Conservation (phyloP, 2,797 vertebrate species). For the Enteromius anoplus region DNA sequence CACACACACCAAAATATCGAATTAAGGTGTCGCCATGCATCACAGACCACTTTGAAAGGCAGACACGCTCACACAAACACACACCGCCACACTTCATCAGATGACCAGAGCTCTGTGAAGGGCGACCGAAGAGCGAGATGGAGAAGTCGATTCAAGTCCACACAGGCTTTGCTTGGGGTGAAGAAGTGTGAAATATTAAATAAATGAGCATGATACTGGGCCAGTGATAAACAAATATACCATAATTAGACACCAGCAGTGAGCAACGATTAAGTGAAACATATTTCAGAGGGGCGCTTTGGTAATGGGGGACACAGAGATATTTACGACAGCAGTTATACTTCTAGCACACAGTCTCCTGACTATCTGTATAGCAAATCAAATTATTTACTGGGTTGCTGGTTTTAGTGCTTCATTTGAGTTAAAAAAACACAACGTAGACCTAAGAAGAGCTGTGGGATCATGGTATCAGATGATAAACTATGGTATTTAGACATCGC, state of each 20-base stretch:
- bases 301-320: not conserved
- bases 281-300: not conserved
- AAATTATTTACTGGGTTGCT: conserved; percentile 13
- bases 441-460: not conserved
- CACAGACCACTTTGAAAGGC: conserved; percentile 63
- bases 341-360: not conserved
- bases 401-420: conserved; percentile 2
- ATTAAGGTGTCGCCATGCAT: conserved; percentile 65
- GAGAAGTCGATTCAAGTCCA: conserved; percentile 42
- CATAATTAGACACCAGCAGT: conserved; percentile 36
- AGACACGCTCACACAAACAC: conserved; percentile 55
- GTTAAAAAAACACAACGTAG: not conserved
- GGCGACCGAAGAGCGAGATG: conserved; percentile 47
- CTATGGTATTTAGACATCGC: not conserved
- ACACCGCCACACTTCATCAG: conserved; percentile 63
- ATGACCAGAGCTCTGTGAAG: conserved; percentile 63
- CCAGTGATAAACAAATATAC: conserved; percentile 43
- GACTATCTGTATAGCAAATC: conserved; percentile 12
- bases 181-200: conserved; percentile 51
- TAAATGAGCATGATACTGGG: conserved; percentile 34
- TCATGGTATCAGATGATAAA: not conserved
- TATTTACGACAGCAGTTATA: conserved; percentile 14
- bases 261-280: conserved; percentile 10
- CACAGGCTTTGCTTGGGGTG: conserved; percentile 36
- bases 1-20: conserved; percentile 61